Evolutionary conservation across 2,113 vertebrate species (phyloP).

Genomic region (Heterocephalus glaber): DNA sequence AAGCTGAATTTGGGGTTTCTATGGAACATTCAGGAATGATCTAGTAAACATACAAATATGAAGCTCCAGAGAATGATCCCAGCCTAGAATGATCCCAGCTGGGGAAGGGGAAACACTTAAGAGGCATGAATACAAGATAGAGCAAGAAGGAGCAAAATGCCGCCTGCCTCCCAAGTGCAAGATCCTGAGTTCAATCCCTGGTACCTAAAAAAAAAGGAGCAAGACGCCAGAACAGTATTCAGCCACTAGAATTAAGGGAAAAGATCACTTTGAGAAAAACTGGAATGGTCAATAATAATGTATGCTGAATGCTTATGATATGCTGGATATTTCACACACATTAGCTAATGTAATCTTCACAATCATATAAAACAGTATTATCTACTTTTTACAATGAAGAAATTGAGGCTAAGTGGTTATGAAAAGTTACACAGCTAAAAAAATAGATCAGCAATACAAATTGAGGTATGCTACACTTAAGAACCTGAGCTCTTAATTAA

Average conservation of each 20-base stretch:
- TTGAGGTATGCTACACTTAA: not conserved
- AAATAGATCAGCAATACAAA: constrained; percentile 15
- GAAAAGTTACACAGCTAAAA: constrained; percentile 18
- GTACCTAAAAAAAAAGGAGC: not conserved
- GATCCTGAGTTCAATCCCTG: no score
- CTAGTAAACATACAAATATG: not conserved
- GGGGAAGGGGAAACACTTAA: not conserved
- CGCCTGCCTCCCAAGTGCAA: no score
- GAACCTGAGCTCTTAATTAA: constrained; percentile 21
- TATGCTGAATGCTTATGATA: not conserved
- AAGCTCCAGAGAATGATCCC: constrained; percentile 16
- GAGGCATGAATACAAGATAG: not conserved
- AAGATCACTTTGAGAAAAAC: constrained; percentile 30
- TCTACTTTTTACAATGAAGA: constrained; percentile 44
- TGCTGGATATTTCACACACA: not conserved
- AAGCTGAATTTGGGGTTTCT: not conserved
- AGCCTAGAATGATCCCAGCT: not conserved
- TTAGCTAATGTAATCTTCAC: not conserved
- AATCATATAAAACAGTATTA: not conserved
- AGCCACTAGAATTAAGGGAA: not conserved
- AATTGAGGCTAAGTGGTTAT: constrained; percentile 4
- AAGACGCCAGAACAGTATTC: not conserved
- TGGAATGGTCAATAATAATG: constrained; percentile 8
- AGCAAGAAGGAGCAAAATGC: not conserved
- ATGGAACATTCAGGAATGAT: not conserved